Evolutionary conservation across 2,888 invertebrate genomes (phyloP).

Genomic region (Caenorhabditis sulstoni): DNA sequence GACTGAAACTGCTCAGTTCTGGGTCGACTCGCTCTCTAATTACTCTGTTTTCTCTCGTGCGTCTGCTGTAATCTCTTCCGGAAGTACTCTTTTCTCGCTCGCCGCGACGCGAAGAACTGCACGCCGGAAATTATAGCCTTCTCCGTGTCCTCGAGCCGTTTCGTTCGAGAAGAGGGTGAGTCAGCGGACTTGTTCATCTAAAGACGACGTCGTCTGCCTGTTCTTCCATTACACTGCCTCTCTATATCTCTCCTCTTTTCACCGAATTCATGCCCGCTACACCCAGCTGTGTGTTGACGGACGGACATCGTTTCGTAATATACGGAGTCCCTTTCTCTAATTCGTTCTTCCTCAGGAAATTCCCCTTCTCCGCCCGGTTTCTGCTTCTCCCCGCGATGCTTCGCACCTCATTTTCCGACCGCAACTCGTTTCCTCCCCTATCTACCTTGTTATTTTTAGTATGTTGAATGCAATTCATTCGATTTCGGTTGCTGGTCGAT

Average conservation of each 20-base stretch:
- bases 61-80: no score
- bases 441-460: conserved; percentile 9
- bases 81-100: no score
- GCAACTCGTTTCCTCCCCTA: background rate
- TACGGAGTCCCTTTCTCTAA: background rate
- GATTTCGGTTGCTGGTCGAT: background rate
- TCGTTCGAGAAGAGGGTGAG: background rate
- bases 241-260: conserved; percentile 5
- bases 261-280: conserved; percentile 9
- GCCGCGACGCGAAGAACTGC: no score
- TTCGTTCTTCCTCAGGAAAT: background rate
- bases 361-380: conserved; percentile 17
- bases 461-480: background rate
- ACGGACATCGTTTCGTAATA: background rate
- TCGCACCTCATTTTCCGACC: conserved; percentile 12
- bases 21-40: conserved; percentile 21
- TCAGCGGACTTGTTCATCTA: conserved; percentile 6
- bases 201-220: conserved; percentile 6
- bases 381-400: conserved; percentile 8
- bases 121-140: no score
- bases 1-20: conserved; percentile 7
- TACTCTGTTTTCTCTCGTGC: conserved; percentile 22
- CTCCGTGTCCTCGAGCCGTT: no score
- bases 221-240: conserved; percentile 9
- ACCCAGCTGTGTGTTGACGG: conserved; percentile 9